Percentiles rank a stretch among this genome's conserved stretches.
These are phyloP conservation scores for Mastigias papua DNA, from an alignment of 30 jellyfish, hydroid and myxozoan species.

Conservation along the genomic window DNA sequence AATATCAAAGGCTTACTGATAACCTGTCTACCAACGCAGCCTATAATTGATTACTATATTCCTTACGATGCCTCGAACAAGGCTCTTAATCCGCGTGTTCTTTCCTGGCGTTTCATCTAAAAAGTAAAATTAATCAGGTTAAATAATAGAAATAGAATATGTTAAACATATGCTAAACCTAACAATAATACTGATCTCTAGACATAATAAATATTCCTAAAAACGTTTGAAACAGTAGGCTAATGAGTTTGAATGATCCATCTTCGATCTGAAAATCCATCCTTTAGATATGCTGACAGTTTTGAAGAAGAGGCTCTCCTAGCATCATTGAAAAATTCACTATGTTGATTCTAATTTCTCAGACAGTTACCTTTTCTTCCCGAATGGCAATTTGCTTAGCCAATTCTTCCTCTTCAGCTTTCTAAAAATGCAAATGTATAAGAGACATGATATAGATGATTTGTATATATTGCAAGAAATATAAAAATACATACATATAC, in stretches of 20 bases:
- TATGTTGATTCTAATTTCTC: no score
- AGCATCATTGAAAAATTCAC: background rate
- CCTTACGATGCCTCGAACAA: slow-evolving; percentile 48
- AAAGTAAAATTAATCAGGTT: background rate
- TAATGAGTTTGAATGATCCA: background rate
- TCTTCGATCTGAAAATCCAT: background rate
- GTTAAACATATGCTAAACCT: no score
- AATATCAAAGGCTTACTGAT: background rate
- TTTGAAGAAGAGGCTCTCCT: background rate
- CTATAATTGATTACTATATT: background rate
- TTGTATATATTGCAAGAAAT: no score
- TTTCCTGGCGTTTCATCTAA: slow-evolving; percentile 69
- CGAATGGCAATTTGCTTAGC: slow-evolving; percentile 47
- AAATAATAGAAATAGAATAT: no score
- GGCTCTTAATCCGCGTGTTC: slow-evolving; percentile 73
- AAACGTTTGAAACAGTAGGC: background rate
- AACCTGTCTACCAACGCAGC: background rate
- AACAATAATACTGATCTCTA: background rate
- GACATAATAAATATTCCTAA: background rate
- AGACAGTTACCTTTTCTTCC: slow-evolving; percentile 66
- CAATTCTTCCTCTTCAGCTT: slow-evolving; percentile 40
- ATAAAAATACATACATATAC: no score
- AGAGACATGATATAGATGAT: background rate
- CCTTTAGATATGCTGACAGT: background rate
- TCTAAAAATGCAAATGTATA: slow-evolving; percentile 12